phyloP scores from a whole-genome alignment of 1,140 invertebrate genomes.

The Macrocentrus cingulum region DNA sequence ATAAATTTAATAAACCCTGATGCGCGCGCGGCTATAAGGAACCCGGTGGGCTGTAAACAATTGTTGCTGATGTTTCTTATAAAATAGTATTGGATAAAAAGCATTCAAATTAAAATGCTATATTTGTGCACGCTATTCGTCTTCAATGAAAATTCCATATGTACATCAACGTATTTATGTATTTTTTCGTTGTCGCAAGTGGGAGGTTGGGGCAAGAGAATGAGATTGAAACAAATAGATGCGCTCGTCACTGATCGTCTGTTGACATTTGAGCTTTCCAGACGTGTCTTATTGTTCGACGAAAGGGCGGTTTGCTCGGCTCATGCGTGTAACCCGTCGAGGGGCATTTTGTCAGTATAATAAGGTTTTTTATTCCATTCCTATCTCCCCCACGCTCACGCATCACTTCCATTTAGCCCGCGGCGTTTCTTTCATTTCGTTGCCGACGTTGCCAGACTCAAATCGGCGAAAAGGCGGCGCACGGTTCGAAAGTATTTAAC shows the following conservation, averaged over 20 bases:
- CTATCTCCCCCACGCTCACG: constrained; percentile 3
- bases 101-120: no score
- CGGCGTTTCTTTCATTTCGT: no score
- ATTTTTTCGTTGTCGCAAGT: no score
- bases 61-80: no score
- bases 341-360: constrained; percentile 24
- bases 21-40: no score
- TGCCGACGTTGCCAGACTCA: not conserved
- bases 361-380: constrained; percentile 6
- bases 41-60: no score
- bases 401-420: constrained; percentile 11
- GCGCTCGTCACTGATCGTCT: constrained; percentile 24
- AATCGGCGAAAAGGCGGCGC: not conserved
- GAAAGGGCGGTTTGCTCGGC: constrained; percentile 3
- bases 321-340: constrained; percentile 11
- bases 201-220: no score
- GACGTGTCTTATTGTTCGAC: constrained; percentile 31
- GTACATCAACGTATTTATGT: not conserved
- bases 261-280: constrained; percentile 34
- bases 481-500: no score
- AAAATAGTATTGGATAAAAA: no score
- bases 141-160: constrained; percentile 26
- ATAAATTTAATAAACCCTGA: no score
- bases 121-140: no score
- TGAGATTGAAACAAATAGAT: constrained; percentile 28